Conservation (phyloP, 2,113 vertebrate genomes). For the Capricornis sumatraensis region DNA sequence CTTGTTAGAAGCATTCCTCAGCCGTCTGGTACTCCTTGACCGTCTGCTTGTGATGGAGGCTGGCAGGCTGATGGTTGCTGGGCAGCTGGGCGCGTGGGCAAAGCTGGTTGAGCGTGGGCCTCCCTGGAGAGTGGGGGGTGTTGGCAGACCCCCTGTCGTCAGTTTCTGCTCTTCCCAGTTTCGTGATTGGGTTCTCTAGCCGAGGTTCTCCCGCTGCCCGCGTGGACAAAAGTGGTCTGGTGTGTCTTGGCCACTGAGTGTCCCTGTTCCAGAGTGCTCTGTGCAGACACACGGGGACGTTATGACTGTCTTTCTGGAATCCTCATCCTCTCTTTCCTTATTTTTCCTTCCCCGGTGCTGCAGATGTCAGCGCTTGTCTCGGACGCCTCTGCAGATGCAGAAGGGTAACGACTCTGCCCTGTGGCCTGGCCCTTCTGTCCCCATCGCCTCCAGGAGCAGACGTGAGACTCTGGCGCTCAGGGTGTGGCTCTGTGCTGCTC, state of each 20-base stretch:
- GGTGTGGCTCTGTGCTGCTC: neutral
- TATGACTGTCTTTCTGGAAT: rapidly evolving
- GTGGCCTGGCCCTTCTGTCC: neutral
- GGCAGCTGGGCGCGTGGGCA: neutral
- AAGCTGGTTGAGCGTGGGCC: neutral
- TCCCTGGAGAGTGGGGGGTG: neutral
- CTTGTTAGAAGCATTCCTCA: neutral
- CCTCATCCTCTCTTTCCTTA: rapidly evolving
- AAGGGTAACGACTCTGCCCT: neutral
- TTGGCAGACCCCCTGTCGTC: neutral
- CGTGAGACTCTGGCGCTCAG: neutral
- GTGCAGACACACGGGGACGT: neutral
- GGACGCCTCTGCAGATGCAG: neutral
- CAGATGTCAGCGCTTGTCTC: neutral
- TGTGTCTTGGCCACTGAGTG: neutral
- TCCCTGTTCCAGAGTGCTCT: neutral
- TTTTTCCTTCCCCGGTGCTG: neutral
- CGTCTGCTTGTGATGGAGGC: neutral
- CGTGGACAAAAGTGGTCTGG: rapidly evolving
- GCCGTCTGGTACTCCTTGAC: neutral
- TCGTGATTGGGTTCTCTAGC: too few relatives aligned
- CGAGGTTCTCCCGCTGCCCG: rapidly evolving
- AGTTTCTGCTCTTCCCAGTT: neutral
- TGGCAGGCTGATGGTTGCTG: neutral
- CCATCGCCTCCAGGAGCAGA: too few relatives aligned